These are phyloP conservation scores for Desoria tigrina DNA, from an alignment of 2,888 invertebrate species.

Conservation along the genomic window DNA sequence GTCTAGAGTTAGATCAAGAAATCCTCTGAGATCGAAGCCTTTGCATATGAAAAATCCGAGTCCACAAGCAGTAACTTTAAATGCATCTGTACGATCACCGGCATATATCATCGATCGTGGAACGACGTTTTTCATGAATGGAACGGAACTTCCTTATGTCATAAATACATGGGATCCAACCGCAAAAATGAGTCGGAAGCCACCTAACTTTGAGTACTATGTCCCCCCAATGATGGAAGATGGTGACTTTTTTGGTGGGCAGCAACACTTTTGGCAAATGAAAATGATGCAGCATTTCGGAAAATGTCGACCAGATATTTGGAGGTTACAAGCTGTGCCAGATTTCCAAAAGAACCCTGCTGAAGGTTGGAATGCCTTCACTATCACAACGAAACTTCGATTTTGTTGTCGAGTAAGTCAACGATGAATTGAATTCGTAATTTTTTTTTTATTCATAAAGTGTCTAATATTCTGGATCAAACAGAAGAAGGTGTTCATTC, in stretches of 20 bases:
- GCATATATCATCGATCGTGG: not conserved
- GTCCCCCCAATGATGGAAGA: conserved; percentile 28
- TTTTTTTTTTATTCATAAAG: conserved; percentile 5
- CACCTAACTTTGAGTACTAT: conserved; percentile 15
- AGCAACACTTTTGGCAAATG: conserved; percentile 25
- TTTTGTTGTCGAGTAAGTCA: conserved; percentile 32
- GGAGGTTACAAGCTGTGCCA: conserved; percentile 30
- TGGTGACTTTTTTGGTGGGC: conserved; percentile 31
- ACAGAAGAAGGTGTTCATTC: not conserved
- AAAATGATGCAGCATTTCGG: conserved; percentile 30
- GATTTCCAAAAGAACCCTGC: conserved; percentile 16
- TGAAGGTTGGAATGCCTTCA: conserved; percentile 14
- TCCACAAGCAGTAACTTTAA: too few species aligned
- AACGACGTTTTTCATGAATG: not conserved
- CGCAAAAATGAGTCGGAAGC: not conserved
- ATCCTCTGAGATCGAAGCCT: too few species aligned
- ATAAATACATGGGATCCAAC: not conserved
- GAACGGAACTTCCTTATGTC: not conserved
- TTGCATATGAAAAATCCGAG: too few species aligned
- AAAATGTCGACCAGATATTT: conserved; percentile 21
- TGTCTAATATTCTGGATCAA: too few species aligned
- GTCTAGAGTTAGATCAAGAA: too few species aligned
- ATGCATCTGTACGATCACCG: not conserved
- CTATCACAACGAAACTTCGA: conserved; percentile 29
- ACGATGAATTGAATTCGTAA: too few species aligned